Conservation (phyloP, 2,797 vertebrate genomes). For the Semotilus atromaculatus region DNA sequence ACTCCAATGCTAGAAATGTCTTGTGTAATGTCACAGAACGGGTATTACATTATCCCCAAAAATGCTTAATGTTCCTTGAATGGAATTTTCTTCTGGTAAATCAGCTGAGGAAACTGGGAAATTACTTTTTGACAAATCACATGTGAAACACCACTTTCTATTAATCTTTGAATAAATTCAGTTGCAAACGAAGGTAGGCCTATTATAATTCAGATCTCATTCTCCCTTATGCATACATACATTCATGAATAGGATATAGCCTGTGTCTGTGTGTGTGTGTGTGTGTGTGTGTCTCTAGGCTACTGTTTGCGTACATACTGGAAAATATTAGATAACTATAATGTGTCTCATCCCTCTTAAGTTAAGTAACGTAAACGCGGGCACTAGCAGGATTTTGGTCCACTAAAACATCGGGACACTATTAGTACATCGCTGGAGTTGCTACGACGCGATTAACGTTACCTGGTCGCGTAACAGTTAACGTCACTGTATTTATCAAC, state of each 20-base stretch:
- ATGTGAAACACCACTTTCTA: conserved; percentile 32
- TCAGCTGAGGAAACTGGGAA: conserved; percentile 43
- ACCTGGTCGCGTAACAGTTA: background rate
- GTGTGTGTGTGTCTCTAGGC: too few species aligned
- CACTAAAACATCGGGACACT: background rate
- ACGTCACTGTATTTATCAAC: background rate
- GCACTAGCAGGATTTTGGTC: background rate
- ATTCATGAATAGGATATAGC: too few species aligned
- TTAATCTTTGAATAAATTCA: conserved; percentile 28
- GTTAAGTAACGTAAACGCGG: background rate
- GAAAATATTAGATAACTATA: too few species aligned
- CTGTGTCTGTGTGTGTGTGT: too few species aligned
- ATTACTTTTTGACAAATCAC: conserved; percentile 37
- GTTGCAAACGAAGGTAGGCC: background rate
- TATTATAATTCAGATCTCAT: background rate
- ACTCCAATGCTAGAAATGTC: conserved; percentile 39
- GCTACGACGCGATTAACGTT: too few species aligned
- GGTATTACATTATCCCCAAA: conserved; percentile 50
- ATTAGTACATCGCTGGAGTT: too few species aligned
- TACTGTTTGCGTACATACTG: too few species aligned
- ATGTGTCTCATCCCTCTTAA: too few species aligned
- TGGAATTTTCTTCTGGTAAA: conserved; percentile 48
- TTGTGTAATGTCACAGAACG: conserved; percentile 60
- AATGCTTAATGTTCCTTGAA: conserved; percentile 52
- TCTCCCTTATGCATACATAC: background rate